These are phyloP conservation scores for Monopis laevigella DNA, from an alignment of 2,888 invertebrate genomes.

Conservation along the genomic window DNA sequence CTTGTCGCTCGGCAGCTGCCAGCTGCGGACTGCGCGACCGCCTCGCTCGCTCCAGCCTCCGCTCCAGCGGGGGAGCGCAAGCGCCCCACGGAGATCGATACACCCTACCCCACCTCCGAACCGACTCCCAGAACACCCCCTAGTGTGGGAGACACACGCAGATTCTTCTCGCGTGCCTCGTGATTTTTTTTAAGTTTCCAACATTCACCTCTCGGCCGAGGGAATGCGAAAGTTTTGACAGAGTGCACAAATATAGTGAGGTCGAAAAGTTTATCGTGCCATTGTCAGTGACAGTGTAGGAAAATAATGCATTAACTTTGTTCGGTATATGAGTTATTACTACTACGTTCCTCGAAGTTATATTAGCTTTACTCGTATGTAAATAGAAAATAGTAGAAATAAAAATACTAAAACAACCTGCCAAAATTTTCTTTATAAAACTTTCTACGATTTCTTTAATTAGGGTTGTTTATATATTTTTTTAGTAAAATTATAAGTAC, in stretches of 20 bases:
- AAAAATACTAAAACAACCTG: too few species aligned
- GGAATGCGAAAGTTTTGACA: slow-evolving; percentile 29
- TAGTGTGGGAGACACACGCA: slow-evolving; percentile 30
- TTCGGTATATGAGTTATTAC: too few species aligned
- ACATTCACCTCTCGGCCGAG: slow-evolving; percentile 25
- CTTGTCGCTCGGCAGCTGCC: slow-evolving; percentile 21
- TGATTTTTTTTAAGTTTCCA: slow-evolving; percentile 34
- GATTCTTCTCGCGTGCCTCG: slow-evolving; percentile 30
- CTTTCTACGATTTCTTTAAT: too few species aligned
- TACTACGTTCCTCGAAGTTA: too few species aligned
- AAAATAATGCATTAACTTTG: too few species aligned
- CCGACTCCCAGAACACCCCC: slow-evolving; percentile 34
- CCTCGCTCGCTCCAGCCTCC: slow-evolving; percentile 29
- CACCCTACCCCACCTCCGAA: slow-evolving; percentile 48
- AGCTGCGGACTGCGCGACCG: slow-evolving; percentile 31
- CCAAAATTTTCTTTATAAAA: too few species aligned
- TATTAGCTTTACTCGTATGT: too few species aligned
- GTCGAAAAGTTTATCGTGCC: too few species aligned
- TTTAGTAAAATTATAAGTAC: too few species aligned
- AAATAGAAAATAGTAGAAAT: too few species aligned
- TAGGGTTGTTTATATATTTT: too few species aligned
- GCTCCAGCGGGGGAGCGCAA: slow-evolving; percentile 43
- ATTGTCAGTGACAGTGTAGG: too few species aligned
- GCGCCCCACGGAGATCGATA: slow-evolving; percentile 60
- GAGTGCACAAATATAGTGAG: slow-evolving; percentile 24